phyloP scores from a whole-genome alignment of 2,888 invertebrate genomes.

The Artemia sp. region DNA sequence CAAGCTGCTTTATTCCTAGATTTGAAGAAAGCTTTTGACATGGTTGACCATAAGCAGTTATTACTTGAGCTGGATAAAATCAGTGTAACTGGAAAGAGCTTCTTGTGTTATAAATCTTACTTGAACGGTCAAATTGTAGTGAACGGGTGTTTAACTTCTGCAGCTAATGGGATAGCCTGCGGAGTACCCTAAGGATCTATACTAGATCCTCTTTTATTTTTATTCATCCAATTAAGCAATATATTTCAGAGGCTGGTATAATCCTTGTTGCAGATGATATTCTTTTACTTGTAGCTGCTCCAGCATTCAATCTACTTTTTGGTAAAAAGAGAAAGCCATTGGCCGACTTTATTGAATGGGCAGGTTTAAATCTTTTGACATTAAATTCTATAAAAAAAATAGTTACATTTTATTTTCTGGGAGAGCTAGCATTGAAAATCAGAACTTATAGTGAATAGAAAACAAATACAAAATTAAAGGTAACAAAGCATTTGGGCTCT shows the following conservation, averaged over 20 bases:
- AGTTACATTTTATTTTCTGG: no score
- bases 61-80: no score
- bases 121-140: neutral
- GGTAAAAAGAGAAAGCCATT: neutral
- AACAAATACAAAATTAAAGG: no score
- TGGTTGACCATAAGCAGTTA: no score
- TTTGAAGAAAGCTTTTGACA: no score
- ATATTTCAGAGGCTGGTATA: conserved; percentile 6
- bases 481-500: no score
- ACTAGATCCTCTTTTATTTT: neutral
- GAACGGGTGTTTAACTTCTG: neutral
- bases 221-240: neutral
- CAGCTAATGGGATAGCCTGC: neutral
- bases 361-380: neutral
- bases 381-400: neutral
- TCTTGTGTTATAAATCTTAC: neutral
- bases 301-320: neutral
- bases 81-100: no score
- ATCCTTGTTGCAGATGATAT: neutral
- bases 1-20: no score
- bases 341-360: neutral
- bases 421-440: no score
- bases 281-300: no score
- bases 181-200: neutral
- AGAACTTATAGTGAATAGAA: no score